phyloP scores from a whole-genome alignment of 2,113 vertebrate genomes.

The Datnioides undecimradiatus region DNA sequence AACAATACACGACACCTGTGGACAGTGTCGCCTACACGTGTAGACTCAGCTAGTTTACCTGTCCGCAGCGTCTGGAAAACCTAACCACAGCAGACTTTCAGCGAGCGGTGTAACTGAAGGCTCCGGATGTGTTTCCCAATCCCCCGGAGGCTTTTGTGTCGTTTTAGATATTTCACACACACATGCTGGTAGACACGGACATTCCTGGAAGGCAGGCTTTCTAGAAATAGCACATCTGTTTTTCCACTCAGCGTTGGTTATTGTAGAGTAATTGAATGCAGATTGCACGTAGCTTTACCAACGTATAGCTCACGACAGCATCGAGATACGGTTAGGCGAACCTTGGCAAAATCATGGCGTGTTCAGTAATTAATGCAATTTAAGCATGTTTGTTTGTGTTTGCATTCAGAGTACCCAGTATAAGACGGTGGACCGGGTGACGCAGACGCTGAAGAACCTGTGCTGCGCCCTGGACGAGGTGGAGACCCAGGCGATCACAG shows the following conservation, averaged over 20 bases:
- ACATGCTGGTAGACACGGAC: neutral
- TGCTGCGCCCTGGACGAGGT: conserved; percentile 92
- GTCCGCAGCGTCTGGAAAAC: neutral
- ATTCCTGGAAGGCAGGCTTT: conserved; percentile 45
- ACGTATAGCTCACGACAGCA: neutral
- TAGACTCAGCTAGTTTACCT: neutral
- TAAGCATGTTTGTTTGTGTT: neutral
- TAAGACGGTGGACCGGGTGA: conserved; percentile 90
- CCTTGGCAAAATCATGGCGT: neutral
- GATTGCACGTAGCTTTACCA: too few species aligned
- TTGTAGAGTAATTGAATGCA: conserved; percentile 36
- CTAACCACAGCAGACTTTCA: neutral
- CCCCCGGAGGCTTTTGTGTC: neutral
- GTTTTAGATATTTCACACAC: neutral
- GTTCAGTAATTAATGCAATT: neutral
- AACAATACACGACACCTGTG: too few species aligned
- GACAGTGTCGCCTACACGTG: neutral
- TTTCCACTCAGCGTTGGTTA: neutral
- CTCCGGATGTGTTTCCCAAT: conserved; percentile 9
- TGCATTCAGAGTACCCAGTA: conserved; percentile 86
- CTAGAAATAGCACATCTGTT: conserved; percentile 49
- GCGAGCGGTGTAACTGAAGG: neutral
- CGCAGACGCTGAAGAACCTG: conserved; percentile 93
- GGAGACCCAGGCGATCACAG: conserved; percentile 90
- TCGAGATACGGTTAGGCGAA: conserved; percentile 12